These are phyloP conservation scores for Lampropteryx suffumata DNA, from an alignment of 2,888 invertebrate species.

Conservation along the genomic window DNA sequence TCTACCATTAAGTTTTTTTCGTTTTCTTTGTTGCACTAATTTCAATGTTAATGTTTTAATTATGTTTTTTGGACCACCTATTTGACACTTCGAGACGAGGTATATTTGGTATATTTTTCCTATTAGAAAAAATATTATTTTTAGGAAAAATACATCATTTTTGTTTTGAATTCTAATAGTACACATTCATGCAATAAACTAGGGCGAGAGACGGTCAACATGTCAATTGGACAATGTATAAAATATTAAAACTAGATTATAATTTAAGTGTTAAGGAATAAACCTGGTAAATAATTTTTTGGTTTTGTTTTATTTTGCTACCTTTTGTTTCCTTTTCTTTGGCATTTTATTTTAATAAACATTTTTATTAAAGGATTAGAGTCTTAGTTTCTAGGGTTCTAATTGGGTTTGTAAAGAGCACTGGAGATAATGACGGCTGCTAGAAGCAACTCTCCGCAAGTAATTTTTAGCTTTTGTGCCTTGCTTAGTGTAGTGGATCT, in stretches of 20 bases:
- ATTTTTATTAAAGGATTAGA: too few species aligned
- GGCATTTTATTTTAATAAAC: conserved; percentile 14
- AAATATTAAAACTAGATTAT: conserved; percentile 78
- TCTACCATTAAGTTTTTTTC: conserved; percentile 47
- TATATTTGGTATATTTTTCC: conserved; percentile 36
- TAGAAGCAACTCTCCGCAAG: too few species aligned
- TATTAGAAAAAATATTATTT: conserved; percentile 20
- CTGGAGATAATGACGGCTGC: too few species aligned
- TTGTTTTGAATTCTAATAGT: conserved; percentile 41
- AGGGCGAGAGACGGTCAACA: conserved; percentile 64
- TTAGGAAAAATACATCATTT: conserved; percentile 9
- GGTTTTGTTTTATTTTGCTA: conserved; percentile 67
- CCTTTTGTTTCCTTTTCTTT: conserved; percentile 36
- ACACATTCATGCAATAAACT: conserved; percentile 56
- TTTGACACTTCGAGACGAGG: conserved; percentile 39
- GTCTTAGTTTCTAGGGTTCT: too few species aligned
- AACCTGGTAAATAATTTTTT: conserved; percentile 79
- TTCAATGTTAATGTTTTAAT: conserved; percentile 39
- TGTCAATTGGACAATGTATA: conserved; percentile 77
- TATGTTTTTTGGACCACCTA: conserved; percentile 58
- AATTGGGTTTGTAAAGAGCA: too few species aligned
- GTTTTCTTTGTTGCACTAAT: conserved; percentile 38
- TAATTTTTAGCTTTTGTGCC: conserved; percentile 39
- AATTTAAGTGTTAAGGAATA: conserved; percentile 80
- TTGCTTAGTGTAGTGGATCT: conserved; percentile 37